These are phyloP conservation scores for Heliconius cydno DNA, from an alignment of 2,888 invertebrate species.

Conservation along the genomic window DNA sequence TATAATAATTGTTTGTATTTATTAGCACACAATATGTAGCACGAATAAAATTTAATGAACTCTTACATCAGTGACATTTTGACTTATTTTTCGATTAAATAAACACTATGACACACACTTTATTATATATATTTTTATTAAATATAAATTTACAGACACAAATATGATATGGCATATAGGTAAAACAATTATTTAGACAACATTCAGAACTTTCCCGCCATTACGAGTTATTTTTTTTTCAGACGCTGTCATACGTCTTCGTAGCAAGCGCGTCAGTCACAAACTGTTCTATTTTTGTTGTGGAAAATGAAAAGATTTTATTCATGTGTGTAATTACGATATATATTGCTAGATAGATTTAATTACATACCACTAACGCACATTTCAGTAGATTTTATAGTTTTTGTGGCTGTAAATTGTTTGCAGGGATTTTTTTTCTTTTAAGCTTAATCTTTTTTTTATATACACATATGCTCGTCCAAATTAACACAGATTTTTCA, in stretches of 20 bases:
- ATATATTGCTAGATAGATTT: slow-evolving; percentile 47
- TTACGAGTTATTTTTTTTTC: slow-evolving; percentile 52
- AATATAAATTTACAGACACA: slow-evolving; percentile 48
- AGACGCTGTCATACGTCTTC: slow-evolving; percentile 61
- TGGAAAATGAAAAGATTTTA: slow-evolving; percentile 64
- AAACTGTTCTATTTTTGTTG: slow-evolving; percentile 76
- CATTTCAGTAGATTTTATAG: slow-evolving; percentile 10
- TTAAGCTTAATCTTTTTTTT: background rate
- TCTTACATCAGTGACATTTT: slow-evolving; percentile 46
- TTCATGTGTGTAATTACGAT: slow-evolving; percentile 58
- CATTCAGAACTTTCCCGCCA: slow-evolving; percentile 59
- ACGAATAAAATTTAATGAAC: slow-evolving; percentile 44
- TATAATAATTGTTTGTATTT: background rate
- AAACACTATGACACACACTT: slow-evolving; percentile 58
- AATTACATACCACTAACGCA: slow-evolving; percentile 42
- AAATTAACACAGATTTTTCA: background rate
- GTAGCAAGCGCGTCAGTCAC: slow-evolving; percentile 61
- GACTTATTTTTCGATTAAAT: slow-evolving; percentile 56
- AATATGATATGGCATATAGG: slow-evolving; percentile 13
- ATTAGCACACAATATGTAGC: slow-evolving; percentile 42
- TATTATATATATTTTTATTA: slow-evolving; percentile 48
- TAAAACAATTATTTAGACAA: slow-evolving; percentile 24
- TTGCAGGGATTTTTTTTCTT: background rate
- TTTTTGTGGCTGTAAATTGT: slow-evolving; percentile 6
- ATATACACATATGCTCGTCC: background rate